These are phyloP conservation scores for Thecophora atra DNA, from an alignment of 2,888 invertebrate species.

Conservation along the genomic window DNA sequence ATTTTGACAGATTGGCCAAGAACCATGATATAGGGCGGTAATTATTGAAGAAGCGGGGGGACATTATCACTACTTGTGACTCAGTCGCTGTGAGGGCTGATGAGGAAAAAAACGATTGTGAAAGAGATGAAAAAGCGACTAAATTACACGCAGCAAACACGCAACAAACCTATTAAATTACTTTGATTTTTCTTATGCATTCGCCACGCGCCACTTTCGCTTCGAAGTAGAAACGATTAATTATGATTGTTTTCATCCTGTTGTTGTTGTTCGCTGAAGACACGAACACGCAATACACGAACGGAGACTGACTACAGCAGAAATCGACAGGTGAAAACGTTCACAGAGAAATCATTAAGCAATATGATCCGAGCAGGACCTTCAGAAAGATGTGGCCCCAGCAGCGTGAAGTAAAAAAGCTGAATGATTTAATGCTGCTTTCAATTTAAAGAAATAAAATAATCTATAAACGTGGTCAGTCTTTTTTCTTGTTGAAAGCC, in stretches of 20 bases:
- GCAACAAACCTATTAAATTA: slow-evolving; percentile 44
- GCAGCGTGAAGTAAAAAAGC: background rate
- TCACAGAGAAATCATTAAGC: slow-evolving; percentile 14
- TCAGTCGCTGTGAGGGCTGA: background rate
- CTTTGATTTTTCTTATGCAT: slow-evolving; percentile 40
- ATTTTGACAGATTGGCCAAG: background rate
- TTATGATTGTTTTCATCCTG: slow-evolving; percentile 34
- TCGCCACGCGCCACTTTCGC: slow-evolving; percentile 21
- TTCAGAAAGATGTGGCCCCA: background rate
- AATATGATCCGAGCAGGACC: background rate
- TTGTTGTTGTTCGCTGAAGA: slow-evolving; percentile 22
- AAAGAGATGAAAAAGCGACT: background rate
- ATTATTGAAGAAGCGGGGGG: background rate
- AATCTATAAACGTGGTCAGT: background rate
- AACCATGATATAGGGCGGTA: background rate
- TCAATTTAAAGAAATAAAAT: background rate
- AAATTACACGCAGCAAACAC: slow-evolving; percentile 35
- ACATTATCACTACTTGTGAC: background rate
- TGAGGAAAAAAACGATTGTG: background rate
- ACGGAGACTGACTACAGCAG: background rate
- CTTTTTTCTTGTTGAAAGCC: background rate
- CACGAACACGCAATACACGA: slow-evolving; percentile 2
- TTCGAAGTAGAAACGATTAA: slow-evolving; percentile 24
- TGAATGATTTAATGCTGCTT: background rate
- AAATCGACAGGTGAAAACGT: slow-evolving; percentile 13